Evolutionary conservation across 2,797 vertebrate species (phyloP).

Genomic region (Falco berigora): DNA sequence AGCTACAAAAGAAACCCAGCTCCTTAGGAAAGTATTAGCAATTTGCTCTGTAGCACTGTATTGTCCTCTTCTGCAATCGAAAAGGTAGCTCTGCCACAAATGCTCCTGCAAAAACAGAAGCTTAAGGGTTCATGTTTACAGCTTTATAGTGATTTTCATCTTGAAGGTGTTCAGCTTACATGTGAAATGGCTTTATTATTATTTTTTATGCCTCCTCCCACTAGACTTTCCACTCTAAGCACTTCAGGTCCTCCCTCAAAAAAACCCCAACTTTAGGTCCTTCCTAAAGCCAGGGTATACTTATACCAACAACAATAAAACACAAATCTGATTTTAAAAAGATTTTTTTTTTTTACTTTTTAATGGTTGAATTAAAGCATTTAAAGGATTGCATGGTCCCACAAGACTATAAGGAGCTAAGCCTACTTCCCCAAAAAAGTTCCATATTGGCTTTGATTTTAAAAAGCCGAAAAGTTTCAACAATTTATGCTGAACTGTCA

Average conservation of each 20-base stretch:
- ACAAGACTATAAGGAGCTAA: not conserved
- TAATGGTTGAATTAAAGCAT: not conserved
- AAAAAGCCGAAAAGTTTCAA: not conserved
- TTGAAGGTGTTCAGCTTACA: not conserved
- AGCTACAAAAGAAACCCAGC: not conserved
- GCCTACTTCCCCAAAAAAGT: not conserved
- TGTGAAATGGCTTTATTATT: not conserved
- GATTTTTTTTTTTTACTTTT: not conserved
- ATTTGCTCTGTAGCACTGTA: not conserved
- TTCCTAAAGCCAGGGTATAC: not conserved
- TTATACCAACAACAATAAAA: not conserved
- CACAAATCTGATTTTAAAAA: not conserved
- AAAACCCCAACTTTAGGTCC: not conserved
- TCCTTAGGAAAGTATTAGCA: not conserved
- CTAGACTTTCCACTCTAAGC: not conserved
- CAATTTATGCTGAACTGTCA: not conserved
- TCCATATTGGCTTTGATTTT: not conserved
- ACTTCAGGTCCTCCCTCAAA: not conserved
- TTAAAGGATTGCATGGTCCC: not conserved
- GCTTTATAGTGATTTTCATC: not conserved
- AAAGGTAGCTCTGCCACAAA: not conserved
- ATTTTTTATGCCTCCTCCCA: not conserved
- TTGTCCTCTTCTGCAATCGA: not conserved
- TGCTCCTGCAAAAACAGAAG: not conserved
- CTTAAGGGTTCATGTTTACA: not conserved